A percentile compares a stretch with the other conserved stretches of the same genome.
These are phyloP conservation scores for Actinernus sp. DNA, from an alignment of 92 coral and sea anemone genomes.

Conservation along the genomic window DNA sequence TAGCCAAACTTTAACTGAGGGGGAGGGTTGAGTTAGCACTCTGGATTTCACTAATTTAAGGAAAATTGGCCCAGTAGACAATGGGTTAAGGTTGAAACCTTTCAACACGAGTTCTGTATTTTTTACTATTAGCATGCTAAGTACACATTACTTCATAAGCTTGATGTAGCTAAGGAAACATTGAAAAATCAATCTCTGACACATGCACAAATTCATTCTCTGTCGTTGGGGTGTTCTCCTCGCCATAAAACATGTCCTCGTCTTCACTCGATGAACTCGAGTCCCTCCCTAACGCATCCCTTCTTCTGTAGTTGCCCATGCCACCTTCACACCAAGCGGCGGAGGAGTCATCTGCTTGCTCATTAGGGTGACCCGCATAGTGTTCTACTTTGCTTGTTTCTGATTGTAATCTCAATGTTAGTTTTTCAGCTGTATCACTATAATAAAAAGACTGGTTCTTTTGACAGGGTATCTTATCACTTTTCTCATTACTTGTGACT, in stretches of 20 bases:
- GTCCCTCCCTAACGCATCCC: conserved; percentile 53
- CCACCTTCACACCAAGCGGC: conserved; percentile 7
- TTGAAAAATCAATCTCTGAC: conserved; percentile 84
- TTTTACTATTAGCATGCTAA: neutral
- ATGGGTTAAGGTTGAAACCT: no score
- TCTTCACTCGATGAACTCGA: conserved; percentile 83
- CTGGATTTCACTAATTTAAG: no score
- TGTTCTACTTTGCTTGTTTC: neutral
- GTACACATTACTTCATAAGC: neutral
- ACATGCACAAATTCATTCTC: conserved; percentile 76
- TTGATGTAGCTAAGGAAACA: conserved; percentile 67
- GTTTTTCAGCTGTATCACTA: no score
- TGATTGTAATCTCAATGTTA: neutral
- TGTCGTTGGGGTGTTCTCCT: neutral
- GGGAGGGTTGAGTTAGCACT: no score
- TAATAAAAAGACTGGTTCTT: no score
- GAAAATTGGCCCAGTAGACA: no score
- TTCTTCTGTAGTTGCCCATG: conserved; percentile 5
- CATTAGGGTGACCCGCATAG: neutral
- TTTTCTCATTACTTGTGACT: no score
- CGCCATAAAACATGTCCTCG: conserved; percentile 5
- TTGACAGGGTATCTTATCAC: no score
- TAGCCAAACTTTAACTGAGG: no score
- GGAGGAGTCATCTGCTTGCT: neutral
- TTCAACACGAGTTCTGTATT: no score